phyloP scores from a whole-genome alignment of 2,113 vertebrate genomes.

The Callaeas wilsoni region DNA sequence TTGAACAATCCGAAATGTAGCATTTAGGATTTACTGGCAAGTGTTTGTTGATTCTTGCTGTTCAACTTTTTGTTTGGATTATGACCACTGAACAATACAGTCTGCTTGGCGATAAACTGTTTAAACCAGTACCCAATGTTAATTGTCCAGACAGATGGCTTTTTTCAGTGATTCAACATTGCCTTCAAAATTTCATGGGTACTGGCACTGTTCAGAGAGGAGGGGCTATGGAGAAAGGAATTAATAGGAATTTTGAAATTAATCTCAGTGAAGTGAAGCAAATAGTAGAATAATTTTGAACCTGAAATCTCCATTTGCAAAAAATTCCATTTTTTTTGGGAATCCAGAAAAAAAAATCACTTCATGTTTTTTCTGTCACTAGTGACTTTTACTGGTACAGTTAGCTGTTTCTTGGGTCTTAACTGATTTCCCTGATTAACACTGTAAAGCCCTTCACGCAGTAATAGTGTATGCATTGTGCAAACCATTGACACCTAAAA shows the following conservation, averaged over 20 bases:
- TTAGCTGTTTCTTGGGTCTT: neutral
- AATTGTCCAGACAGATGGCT: neutral
- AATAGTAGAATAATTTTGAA: neutral
- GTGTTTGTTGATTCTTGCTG: neutral
- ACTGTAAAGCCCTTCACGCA: neutral
- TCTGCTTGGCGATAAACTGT: neutral
- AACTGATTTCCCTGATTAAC: neutral
- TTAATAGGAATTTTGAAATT: neutral
- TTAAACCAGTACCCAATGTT: neutral
- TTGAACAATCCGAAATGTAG: neutral
- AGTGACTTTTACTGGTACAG: neutral
- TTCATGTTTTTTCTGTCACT: neutral
- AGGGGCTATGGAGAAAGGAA: neutral
- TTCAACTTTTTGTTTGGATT: neutral
- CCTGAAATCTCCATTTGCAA: no score
- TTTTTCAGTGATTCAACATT: neutral
- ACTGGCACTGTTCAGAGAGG: neutral
- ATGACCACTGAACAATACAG: neutral
- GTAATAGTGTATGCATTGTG: neutral
- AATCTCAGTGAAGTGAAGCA: neutral
- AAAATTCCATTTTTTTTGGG: no score
- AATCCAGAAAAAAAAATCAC: neutral
- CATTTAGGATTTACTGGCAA: neutral
- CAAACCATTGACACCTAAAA: neutral
- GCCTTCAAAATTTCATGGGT: neutral